These are phyloP conservation scores for Ostrea denselamellosa DNA, from an alignment of 1,140 invertebrate species.

Conservation along the genomic window DNA sequence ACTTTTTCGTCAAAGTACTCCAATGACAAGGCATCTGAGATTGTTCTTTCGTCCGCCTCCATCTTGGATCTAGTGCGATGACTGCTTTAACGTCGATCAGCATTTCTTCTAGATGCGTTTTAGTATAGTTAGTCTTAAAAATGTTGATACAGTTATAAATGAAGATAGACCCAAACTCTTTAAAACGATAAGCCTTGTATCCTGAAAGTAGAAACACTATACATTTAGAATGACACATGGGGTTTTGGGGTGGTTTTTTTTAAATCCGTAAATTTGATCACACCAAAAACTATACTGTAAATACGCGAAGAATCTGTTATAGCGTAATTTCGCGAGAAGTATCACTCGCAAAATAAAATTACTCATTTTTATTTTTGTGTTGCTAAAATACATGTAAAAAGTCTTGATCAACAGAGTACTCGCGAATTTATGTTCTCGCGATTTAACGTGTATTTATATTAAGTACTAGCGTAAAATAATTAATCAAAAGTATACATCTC, in stretches of 20 bases:
- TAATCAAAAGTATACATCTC: too few relatives aligned
- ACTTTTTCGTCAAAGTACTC: conserved; percentile 40
- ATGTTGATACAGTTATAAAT: conserved; percentile 18
- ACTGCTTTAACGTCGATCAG: conserved; percentile 41
- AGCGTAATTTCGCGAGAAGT: too few relatives aligned
- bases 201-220: background rate
- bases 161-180: conserved; percentile 34
- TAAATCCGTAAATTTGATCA: background rate
- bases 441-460: too few relatives aligned
- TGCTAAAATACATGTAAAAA: too few relatives aligned
- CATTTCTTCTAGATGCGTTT: conserved; percentile 33
- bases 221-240: too few relatives aligned
- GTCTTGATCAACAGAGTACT: too few relatives aligned
- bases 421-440: too few relatives aligned
- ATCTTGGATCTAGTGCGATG: background rate
- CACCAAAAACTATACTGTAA: background rate
- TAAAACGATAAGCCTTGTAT: conserved; percentile 21
- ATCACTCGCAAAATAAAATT: too few relatives aligned
- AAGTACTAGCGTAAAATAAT: too few relatives aligned
- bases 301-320: background rate
- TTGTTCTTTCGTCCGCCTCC: background rate
- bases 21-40: conserved; percentile 40
- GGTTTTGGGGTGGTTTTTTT: background rate
- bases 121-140: background rate
- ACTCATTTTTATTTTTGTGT: too few relatives aligned